Evolutionary conservation across 2,888 invertebrate species (phyloP).

Genomic region (Rhamnusium bicolor): DNA sequence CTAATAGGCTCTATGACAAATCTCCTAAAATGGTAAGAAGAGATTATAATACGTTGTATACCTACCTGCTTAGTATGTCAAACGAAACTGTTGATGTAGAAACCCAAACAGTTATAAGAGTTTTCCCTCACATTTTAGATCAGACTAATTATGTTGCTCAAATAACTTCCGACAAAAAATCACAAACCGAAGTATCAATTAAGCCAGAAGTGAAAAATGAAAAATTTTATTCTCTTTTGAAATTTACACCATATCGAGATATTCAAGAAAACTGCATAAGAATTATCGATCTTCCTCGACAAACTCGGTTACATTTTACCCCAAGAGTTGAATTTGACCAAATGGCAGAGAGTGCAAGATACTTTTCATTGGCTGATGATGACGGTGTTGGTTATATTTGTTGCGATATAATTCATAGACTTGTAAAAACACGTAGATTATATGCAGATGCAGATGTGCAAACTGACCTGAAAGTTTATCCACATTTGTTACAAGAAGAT

Average conservation of each 20-base stretch:
- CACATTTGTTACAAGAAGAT: conserved; percentile 48
- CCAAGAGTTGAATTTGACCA: conserved; percentile 10
- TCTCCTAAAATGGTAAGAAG: conserved; percentile 17
- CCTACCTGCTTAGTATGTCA: conserved; percentile 4
- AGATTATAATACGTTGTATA: conserved; percentile 9
- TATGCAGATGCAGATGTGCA: conserved; percentile 46
- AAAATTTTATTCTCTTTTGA: conserved; percentile 52
- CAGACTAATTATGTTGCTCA: conserved; percentile 35
- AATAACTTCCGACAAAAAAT: conserved; percentile 48
- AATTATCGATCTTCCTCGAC: conserved; percentile 51
- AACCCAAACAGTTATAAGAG: conserved; percentile 56
- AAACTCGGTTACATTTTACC: conserved; percentile 48
- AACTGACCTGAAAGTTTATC: conserved; percentile 52
- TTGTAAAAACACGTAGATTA: conserved; percentile 5
- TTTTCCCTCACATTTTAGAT: conserved; percentile 51
- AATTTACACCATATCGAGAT: conserved; percentile 56
- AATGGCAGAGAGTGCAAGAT: conserved; percentile 32
- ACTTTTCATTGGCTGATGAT: conserved; percentile 51
- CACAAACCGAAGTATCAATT: conserved; percentile 43
- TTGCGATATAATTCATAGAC: conserved; percentile 44
- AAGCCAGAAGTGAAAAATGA: conserved; percentile 40
- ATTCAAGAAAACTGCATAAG: conserved; percentile 51
- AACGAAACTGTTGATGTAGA: conserved; percentile 40
- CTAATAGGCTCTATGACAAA: neutral
- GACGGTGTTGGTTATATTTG: conserved; percentile 55